Percentiles rank a stretch among this genome's conserved stretches.
Evolutionary conservation across 2,888 invertebrate species (phyloP).

Genomic region (Meghimatium bilineatum): DNA sequence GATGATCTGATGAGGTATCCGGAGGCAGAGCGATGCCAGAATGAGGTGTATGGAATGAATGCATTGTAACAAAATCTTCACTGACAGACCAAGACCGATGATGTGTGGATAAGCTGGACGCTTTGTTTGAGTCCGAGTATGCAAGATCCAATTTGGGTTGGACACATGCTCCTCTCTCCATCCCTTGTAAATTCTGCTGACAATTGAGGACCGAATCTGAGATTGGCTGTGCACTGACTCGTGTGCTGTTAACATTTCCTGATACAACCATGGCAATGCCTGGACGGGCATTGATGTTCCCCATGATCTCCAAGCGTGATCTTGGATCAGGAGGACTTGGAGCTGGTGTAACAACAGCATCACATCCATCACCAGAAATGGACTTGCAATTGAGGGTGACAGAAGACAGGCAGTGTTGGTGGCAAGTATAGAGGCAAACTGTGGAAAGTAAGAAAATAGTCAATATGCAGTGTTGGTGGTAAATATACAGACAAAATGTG

Average conservation of each 20-base stretch:
- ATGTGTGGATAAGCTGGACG: not conserved
- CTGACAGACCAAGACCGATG: constrained; percentile 36
- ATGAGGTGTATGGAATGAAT: not conserved
- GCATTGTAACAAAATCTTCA: constrained; percentile 33
- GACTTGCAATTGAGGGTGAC: constrained; percentile 78
- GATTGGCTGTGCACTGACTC: not conserved
- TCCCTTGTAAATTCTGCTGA: not conserved
- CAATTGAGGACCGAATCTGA: not conserved
- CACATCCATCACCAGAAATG: constrained; percentile 56
- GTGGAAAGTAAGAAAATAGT: constrained; percentile 41
- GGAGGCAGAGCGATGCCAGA: not conserved
- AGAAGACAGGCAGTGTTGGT: constrained; percentile 78
- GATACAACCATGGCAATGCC: constrained; percentile 34
- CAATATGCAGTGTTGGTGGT: too few relatives aligned
- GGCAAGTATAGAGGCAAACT: constrained; percentile 80
- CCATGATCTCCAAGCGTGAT: constrained; percentile 30
- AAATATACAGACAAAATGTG: too few relatives aligned
- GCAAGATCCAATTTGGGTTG: not conserved
- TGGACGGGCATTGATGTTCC: constrained; percentile 29
- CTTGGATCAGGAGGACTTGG: constrained; percentile 50
- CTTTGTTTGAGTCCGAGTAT: not conserved
- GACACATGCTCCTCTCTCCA: not conserved
- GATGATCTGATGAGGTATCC: not conserved
- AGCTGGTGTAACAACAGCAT: not conserved
- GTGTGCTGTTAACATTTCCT: not conserved